These are phyloP conservation scores for Indicator maculatus DNA, from an alignment of 2,113 vertebrate genomes.

Conservation along the genomic window DNA sequence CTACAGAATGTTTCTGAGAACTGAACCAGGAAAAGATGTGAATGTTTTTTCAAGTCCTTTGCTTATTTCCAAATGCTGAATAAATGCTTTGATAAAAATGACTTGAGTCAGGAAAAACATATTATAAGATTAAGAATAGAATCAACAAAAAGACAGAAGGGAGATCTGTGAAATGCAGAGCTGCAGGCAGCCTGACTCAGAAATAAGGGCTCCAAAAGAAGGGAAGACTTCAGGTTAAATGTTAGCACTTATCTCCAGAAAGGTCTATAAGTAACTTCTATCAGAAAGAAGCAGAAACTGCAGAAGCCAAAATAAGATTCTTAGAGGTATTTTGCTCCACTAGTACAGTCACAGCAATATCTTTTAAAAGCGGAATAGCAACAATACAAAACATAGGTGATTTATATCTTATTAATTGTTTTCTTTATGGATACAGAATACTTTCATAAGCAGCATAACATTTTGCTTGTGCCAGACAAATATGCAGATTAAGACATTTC, in stretches of 20 bases:
- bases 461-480: not conserved
- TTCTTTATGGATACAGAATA: not conserved
- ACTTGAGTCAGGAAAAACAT: not conserved
- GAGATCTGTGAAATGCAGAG: not conserved
- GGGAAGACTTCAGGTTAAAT: not conserved
- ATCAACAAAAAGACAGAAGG: not conserved
- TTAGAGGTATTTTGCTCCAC: not conserved
- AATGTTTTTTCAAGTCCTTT: not conserved
- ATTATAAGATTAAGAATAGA: not conserved
- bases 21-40: not conserved
- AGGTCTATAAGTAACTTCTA: constrained; percentile 3
- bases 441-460: not conserved
- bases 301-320: not conserved
- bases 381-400: not conserved
- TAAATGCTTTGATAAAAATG: not conserved
- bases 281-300: not conserved
- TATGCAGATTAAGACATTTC: not conserved
- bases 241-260: not conserved
- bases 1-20: not conserved
- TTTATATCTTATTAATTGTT: not conserved
- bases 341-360: not conserved
- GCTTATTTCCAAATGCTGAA: not conserved
- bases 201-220: not conserved
- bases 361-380: not conserved
- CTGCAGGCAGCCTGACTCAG: not conserved